A percentile compares a stretch with the other conserved stretches of the same genome.
These are phyloP conservation scores for Corapipo altera DNA, from an alignment of 2,113 vertebrate genomes.

Conservation along the genomic window DNA sequence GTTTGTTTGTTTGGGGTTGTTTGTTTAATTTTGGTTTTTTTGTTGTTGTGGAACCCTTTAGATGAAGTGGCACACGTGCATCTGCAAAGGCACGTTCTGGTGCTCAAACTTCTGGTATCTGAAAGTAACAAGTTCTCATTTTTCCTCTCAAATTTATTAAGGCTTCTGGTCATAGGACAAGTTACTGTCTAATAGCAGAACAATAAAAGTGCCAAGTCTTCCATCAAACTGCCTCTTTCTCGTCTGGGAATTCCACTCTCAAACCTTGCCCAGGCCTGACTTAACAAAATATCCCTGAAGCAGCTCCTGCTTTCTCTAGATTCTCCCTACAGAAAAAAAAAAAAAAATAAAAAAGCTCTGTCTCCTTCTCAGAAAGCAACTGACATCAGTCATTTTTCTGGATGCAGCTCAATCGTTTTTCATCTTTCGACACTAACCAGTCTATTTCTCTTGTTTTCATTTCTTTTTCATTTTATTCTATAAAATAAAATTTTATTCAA, in stretches of 20 bases:
- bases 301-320: not conserved
- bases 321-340: not conserved
- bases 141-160: not conserved
- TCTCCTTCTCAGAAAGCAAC: not conserved
- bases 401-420: not conserved
- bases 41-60: not conserved
- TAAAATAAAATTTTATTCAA: not conserved
- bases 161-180: not conserved
- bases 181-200: not conserved
- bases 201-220: not conserved
- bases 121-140: not conserved
- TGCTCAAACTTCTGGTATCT: not conserved
- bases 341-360: not conserved
- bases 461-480: not conserved
- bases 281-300: not conserved
- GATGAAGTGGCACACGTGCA: accelerated
- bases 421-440: not conserved
- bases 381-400: not conserved
- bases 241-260: not conserved
- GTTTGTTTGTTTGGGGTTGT: not conserved
- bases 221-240: not conserved
- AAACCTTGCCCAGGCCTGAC: not conserved
- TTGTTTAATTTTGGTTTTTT: not conserved
- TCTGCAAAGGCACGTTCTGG: not conserved
- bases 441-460: not conserved